These are phyloP conservation scores for Plectus sambesii DNA, from an alignment of 1,140 invertebrate species.

Conservation along the genomic window DNA sequence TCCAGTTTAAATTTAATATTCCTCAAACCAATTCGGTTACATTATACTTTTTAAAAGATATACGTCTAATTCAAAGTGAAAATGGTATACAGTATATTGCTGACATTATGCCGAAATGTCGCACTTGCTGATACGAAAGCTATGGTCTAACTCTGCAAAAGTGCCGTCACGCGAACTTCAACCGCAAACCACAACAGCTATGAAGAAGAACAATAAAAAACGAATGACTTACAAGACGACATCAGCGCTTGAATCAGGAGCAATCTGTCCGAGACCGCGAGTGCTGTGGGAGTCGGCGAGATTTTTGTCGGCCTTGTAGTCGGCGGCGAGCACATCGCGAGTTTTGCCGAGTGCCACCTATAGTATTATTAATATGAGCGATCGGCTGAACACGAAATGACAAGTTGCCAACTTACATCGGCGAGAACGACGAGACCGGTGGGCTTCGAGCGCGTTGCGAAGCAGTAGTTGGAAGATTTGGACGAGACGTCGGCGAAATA, in stretches of 20 bases:
- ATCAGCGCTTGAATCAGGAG: slow-evolving; percentile 55
- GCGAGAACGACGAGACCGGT: slow-evolving; percentile 74
- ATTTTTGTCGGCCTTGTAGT: slow-evolving; percentile 62
- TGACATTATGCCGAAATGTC: no score
- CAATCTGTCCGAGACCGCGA: slow-evolving; percentile 56
- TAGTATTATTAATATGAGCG: neutral
- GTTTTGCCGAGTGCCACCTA: slow-evolving; percentile 73
- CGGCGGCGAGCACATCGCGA: slow-evolving; percentile 51
- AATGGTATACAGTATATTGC: no score
- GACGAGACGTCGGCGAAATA: slow-evolving; percentile 98
- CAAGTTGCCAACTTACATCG: slow-evolving; percentile 53
- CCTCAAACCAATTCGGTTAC: no score
- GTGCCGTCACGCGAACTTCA: no score
- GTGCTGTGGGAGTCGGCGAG: slow-evolving; percentile 66
- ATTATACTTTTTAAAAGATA: no score
- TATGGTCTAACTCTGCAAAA: no score
- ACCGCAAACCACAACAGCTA: no score
- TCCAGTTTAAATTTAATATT: no score
- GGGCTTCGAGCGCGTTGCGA: slow-evolving; percentile 58
- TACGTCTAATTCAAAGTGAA: no score
- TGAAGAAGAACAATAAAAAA: no score
- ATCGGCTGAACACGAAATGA: neutral
- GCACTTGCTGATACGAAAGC: no score
- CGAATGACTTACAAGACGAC: slow-evolving; percentile 35
- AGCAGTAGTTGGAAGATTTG: slow-evolving; percentile 94